Base-by-base conservation (phyloP, 2,888 invertebrate genomes). In the Pycnomerus fuliginosus region DNA sequence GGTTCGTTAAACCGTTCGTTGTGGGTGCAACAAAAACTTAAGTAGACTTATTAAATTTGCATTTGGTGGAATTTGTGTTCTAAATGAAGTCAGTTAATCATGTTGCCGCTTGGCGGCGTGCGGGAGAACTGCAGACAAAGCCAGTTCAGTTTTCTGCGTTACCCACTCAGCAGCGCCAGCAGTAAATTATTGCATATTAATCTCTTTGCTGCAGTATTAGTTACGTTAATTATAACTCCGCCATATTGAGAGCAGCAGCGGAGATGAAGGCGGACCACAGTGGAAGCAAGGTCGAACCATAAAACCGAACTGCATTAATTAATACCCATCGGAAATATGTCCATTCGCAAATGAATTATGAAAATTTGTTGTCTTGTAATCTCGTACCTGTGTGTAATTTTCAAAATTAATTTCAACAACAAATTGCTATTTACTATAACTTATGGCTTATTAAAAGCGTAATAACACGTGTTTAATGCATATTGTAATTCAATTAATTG, bases 131-230 rank as follows among this genome's bases (percentile, higher is more conserved):
- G 64, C 65, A 62, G 64, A 65, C 68, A 64, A 61, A 65, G 64
- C 65, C 63, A 62, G 66, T 67, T 67, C 66, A 69, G 69, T 69
- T 69, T 70, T 70, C 68, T 68, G 65, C 65, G 62, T 64, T 67
- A 64, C 63, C 66, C 65, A 63, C 61, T 62, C 62, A 58, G 59
- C 57, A 65, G 63, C 69, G 65, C 67, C 66, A 54, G 67, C 69
- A 64, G 70, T 72, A 71, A 72, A 71, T 72, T 72, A 72, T 72
- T 69, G 72, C 71, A 71, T 71, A 72, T 72, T 72, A 72, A 72
- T 72, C 72, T 71, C 69, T 65, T 64, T 61, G 68, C 70, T 70
- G 71, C 71, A 70, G 70, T 71, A 71, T 72, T 71, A 71, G 71
- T 70, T 70, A 70, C 70, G 69, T 71, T 72, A 71, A 72, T 72